Evolutionary conservation across 2,888 invertebrate species (phyloP), one percentile per base, ranked within the genome.

Genomic region (Trachelus stipa): DNA sequence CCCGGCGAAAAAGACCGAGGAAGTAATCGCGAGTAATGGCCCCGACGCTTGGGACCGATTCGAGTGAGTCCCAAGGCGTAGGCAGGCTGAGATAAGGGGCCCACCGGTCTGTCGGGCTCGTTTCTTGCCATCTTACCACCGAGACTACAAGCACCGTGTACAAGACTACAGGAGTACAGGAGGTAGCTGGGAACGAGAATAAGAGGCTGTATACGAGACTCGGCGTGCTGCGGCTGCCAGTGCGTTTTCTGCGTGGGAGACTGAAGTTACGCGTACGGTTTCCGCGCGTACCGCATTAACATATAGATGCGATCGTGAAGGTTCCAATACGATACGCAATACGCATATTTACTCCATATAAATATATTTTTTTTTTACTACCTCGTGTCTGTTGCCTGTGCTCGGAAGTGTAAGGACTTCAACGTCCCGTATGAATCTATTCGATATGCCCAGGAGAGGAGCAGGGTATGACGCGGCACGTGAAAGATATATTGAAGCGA

Each of bases 261-360:
- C 83, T 82, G 84, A 83, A 87, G 82, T 87, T 86, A 86, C 86
- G 86, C 85, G 85, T 80, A 76, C 82, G 83, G 83, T 82, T 83
- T 56, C 23, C 56, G 23, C 56, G 83, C 83, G 81, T 79, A 76
- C 81, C 79, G 82, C 86, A 89, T 89, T 89, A 88, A 88, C 88
- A 88, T 88, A 88, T 88, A 89, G 88, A 89, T 88, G 87, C 88
- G 87, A 86, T 89, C 83, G 23, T 56, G 56, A 56, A 56, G 56
- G 6, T 56, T 56, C 23, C 56, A 56, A 56, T 56, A 23, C 56
- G 56, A 56, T 56, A 56, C 56, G 23, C 56, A 56, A 56, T 56
- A 56, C 56, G 56, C 56, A 56, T 56, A 23, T 56, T 56, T 9
- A 56, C 56, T 56, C 56, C 23, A 23, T 56, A 56, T 56, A 23